These are phyloP conservation scores for Drosophila ogumai DNA, from an alignment of 1,140 invertebrate species.

Conservation along the genomic window DNA sequence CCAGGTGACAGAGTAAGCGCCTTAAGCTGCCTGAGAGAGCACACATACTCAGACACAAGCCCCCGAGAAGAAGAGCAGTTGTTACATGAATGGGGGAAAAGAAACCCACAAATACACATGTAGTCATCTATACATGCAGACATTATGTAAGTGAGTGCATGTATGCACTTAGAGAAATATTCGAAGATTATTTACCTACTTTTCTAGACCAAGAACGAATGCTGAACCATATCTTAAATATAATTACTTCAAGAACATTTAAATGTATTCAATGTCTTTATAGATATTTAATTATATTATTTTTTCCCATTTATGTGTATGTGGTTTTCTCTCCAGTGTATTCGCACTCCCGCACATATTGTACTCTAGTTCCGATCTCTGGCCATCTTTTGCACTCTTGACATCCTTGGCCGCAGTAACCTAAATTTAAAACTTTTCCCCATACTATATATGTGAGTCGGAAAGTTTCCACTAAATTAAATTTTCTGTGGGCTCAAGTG, in stretches of 20 bases:
- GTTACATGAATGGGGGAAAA: constrained; percentile 39
- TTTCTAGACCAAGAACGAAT: not conserved
- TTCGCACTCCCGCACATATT: constrained; percentile 11
- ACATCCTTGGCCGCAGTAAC: constrained; percentile 28
- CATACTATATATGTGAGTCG: not conserved
- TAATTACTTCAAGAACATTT: too few relatives aligned
- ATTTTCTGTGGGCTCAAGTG: constrained; percentile 30
- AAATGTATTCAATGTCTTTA: too few relatives aligned
- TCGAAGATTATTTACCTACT: not conserved
- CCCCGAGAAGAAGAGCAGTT: constrained; percentile 22
- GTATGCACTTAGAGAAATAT: not conserved
- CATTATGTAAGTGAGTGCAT: constrained; percentile 10
- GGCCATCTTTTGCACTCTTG: constrained; percentile 26
- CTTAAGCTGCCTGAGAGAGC: constrained; percentile 70
- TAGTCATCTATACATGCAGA: constrained; percentile 1
- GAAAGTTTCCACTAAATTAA: constrained; percentile 57
- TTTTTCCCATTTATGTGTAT: not conserved
- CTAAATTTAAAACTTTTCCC: constrained; percentile 53
- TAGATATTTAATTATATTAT: not conserved
- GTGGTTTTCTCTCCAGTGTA: not conserved
- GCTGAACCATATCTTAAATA: too few relatives aligned
- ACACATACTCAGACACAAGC: constrained; percentile 22
- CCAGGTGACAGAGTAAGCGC: constrained; percentile 79
- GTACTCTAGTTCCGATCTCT: constrained; percentile 25
- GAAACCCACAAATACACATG: constrained; percentile 15